Percentiles rank a stretch among this genome's conserved stretches.
These are phyloP conservation scores for Agrotis exclamationis DNA, from an alignment of 2,888 invertebrate genomes.

Conservation along the genomic window DNA sequence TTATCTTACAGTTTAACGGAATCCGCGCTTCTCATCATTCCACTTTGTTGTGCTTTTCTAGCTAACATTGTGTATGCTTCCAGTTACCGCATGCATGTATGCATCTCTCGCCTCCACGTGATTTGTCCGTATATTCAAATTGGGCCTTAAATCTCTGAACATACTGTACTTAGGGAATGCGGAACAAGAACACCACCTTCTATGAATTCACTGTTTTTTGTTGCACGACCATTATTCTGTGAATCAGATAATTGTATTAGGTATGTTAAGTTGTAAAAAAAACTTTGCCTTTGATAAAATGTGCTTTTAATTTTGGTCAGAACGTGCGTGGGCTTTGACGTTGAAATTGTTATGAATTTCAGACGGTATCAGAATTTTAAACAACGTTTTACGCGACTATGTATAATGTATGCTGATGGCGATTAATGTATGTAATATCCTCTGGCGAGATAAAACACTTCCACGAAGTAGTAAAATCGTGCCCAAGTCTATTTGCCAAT, in stretches of 20 bases:
- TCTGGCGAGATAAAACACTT: conserved; percentile 7
- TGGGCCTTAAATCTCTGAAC: conserved; percentile 55
- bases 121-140: conserved; percentile 62
- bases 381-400: background rate
- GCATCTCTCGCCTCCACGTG: conserved; percentile 63
- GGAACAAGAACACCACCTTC: conserved; percentile 43
- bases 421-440: conserved; percentile 27
- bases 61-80: conserved; percentile 64
- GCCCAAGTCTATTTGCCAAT: conserved; percentile 39
- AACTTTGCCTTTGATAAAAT: conserved; percentile 19
- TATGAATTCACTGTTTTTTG: conserved; percentile 45
- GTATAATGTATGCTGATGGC: background rate
- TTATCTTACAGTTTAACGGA: conserved; percentile 75
- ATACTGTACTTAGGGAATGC: conserved; percentile 55
- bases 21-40: conserved; percentile 73
- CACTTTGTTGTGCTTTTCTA: conserved; percentile 72
- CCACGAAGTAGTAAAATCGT: conserved; percentile 31
- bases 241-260: conserved; percentile 38
- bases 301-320: background rate
- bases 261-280: conserved; percentile 25
- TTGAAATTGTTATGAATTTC: conserved; percentile 17
- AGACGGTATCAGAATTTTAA: conserved; percentile 4
- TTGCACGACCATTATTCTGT: conserved; percentile 35
- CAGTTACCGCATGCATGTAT: conserved; percentile 63
- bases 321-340: background rate